Evolutionary conservation across 2,888 invertebrate species (phyloP).

Genomic region (Thecocarcelia acutangulata): DNA sequence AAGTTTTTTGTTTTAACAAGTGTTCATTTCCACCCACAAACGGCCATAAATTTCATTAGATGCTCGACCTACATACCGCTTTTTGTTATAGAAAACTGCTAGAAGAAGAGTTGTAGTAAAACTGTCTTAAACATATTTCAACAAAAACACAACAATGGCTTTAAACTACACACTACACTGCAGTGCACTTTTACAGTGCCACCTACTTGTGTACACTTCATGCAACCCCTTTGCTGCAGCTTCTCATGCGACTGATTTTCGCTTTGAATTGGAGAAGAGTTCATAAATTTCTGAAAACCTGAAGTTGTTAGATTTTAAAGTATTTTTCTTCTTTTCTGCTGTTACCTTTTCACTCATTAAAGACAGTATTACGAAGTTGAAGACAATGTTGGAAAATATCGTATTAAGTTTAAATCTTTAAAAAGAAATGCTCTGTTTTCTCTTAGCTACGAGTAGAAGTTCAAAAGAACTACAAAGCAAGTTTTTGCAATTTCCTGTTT

Average conservation of each 20-base stretch:
- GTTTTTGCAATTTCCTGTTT: too few relatives aligned
- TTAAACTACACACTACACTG: too few relatives aligned
- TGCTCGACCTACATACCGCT: slow-evolving; percentile 50
- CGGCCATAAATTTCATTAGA: slow-evolving; percentile 25
- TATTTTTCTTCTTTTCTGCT: background rate
- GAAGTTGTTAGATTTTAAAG: background rate
- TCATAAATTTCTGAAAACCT: background rate
- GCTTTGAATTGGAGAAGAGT: background rate
- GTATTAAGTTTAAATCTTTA: too few relatives aligned
- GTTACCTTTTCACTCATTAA: background rate
- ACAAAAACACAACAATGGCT: background rate
- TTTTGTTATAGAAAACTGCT: background rate
- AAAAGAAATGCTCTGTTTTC: too few relatives aligned
- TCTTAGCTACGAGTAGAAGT: too few relatives aligned
- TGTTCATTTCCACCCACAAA: background rate
- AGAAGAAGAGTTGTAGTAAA: slow-evolving; percentile 25
- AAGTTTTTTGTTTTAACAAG: slow-evolving; percentile 2
- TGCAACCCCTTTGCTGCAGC: too few relatives aligned
- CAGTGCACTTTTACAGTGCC: too few relatives aligned
- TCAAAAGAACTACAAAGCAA: too few relatives aligned
- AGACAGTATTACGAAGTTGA: too few relatives aligned
- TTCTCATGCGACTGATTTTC: background rate
- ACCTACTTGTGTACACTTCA: too few relatives aligned
- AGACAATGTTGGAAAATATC: too few relatives aligned
- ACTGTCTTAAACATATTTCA: background rate